These are phyloP conservation scores for Psittacula echo DNA, from an alignment of 2,797 vertebrate species.

Conservation along the genomic window DNA sequence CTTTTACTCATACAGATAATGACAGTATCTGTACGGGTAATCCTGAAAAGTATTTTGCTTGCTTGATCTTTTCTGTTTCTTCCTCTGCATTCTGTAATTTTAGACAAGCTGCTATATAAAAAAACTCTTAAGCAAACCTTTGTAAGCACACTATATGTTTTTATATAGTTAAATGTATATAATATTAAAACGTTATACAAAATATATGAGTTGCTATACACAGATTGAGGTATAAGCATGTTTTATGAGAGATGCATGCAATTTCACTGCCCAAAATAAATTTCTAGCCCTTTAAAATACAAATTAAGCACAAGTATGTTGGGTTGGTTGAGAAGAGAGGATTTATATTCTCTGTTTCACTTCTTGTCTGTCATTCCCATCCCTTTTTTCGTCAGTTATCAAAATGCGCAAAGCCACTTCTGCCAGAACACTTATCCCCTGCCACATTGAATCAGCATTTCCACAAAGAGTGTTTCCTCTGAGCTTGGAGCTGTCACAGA, in stretches of 20 bases:
- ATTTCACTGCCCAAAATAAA: neutral
- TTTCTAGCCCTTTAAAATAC: neutral
- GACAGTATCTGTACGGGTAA: neutral
- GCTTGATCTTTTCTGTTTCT: neutral
- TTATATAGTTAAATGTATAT: neutral
- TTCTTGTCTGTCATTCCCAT: neutral
- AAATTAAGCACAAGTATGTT: neutral
- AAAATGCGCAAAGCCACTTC: constrained; percentile 4
- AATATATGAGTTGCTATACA: neutral
- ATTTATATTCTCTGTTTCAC: neutral
- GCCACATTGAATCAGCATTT: constrained; percentile 10
- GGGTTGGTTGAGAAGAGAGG: neutral
- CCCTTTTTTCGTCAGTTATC: neutral
- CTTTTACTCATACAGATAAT: neutral
- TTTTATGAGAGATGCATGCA: neutral
- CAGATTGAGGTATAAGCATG: neutral
- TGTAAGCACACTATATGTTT: neutral
- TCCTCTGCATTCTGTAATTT: neutral
- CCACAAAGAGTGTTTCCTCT: constrained; percentile 4
- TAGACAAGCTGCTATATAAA: neutral
- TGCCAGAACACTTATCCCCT: constrained; percentile 45
- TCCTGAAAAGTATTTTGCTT: neutral
- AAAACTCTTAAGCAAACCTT: neutral
- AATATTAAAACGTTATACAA: neutral
- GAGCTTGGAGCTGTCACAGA: constrained; percentile 28